Percentiles rank a stretch among this genome's conserved stretches.
phyloP scores from a whole-genome alignment of 2,113 vertebrate genomes.

The Cromileptes altivelis region DNA sequence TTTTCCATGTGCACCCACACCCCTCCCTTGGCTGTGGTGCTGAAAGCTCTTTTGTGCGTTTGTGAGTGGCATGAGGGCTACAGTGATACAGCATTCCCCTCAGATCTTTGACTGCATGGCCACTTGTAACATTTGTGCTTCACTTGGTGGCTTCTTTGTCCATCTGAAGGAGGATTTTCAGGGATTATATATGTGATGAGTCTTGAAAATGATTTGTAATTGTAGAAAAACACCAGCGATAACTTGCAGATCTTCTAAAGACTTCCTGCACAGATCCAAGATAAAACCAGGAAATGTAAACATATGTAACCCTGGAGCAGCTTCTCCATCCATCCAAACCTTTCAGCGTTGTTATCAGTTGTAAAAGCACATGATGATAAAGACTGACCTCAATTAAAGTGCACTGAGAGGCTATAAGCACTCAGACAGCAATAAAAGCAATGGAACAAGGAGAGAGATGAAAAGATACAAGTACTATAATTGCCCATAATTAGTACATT shows the following conservation, averaged over 20 bases:
- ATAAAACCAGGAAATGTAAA: background rate
- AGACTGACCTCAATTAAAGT: background rate
- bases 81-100: constrained; percentile 50
- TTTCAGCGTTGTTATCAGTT: background rate
- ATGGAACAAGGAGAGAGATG: background rate
- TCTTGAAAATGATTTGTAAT: background rate
- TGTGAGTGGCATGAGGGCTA: constrained; percentile 57
- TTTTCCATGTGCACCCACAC: constrained; percentile 75
- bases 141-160: too few species aligned
- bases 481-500: constrained; percentile 13
- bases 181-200: background rate
- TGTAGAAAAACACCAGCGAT: background rate
- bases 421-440: constrained; percentile 14
- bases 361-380: background rate
- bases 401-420: background rate
- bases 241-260: background rate
- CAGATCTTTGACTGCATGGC: constrained; percentile 6
- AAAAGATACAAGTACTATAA: constrained; percentile 26
- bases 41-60: constrained; percentile 81
- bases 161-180: background rate
- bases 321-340: background rate
- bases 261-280: background rate
- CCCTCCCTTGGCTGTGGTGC: constrained; percentile 60
- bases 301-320: background rate
- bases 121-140: constrained; percentile 7